Conservation (phyloP, 1,140 invertebrate genomes). For the Theocolax elegans region DNA sequence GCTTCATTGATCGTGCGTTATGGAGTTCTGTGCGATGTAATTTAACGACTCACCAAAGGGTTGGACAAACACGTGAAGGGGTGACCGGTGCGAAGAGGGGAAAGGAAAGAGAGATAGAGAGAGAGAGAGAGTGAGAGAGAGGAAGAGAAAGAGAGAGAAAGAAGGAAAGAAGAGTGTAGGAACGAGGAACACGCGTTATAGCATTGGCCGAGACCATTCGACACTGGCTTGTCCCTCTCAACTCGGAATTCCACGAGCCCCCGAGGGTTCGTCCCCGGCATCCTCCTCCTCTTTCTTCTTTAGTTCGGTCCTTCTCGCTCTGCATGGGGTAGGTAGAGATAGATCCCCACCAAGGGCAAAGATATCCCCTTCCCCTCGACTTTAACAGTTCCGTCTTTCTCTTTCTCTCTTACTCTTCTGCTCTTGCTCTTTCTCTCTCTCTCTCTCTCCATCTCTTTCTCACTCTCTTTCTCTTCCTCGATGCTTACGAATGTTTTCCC, state of each 20-base stretch:
- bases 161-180: not conserved
- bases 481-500: too few relatives aligned
- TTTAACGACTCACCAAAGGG: too few relatives aligned
- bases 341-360: constrained; percentile 34
- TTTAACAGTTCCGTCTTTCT: not conserved
- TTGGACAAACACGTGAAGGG: not conserved
- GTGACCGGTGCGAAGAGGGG: too few relatives aligned
- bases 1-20: too few relatives aligned
- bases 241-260: constrained; percentile 30
- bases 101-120: not conserved
- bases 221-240: constrained; percentile 34
- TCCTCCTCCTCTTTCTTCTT: not conserved
- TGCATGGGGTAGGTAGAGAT: constrained; percentile 34
- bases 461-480: not conserved
- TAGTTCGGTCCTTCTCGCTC: not conserved
- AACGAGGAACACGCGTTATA: constrained; percentile 23
- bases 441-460: not conserved
- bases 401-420: not conserved
- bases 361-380: constrained; percentile 27
- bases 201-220: constrained; percentile 36
- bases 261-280: constrained; percentile 14
- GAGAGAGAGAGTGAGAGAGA: not conserved
- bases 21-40: too few relatives aligned
- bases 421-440: not conserved
- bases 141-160: not conserved